Evolutionary conservation across 2,113 vertebrate genomes (phyloP).

Genomic region (Corythornis cristatus): DNA sequence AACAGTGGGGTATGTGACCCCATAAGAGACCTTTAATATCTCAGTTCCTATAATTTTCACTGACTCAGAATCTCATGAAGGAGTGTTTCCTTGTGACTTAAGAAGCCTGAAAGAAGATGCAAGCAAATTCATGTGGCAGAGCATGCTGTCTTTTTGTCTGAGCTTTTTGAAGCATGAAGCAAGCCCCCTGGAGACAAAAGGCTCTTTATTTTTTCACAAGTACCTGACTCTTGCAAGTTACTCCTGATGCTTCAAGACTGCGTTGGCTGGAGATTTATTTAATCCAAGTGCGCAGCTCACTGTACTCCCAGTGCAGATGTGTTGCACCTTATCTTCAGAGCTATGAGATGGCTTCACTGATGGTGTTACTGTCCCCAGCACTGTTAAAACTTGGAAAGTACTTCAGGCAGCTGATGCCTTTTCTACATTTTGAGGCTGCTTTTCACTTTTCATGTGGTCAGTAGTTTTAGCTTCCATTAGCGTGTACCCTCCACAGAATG

Average conservation of each 20-base stretch:
- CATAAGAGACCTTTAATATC: not conserved
- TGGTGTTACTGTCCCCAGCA: not conserved
- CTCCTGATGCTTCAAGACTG: not conserved
- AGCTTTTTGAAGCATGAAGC: not conserved
- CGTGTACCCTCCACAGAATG: not conserved
- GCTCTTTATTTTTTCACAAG: not conserved
- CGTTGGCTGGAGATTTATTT: not conserved
- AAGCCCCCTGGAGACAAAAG: not conserved
- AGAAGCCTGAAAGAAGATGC: not conserved
- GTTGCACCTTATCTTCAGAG: not conserved
- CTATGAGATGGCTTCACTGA: not conserved
- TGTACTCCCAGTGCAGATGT: not conserved
- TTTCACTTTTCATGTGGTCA: not conserved
- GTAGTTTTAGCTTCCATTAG: not conserved
- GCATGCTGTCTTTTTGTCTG: not conserved
- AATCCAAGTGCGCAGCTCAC: not conserved
- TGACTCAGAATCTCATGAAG: not conserved
- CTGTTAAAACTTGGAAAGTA: not conserved
- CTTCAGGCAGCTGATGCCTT: not conserved
- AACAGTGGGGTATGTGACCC: not conserved
- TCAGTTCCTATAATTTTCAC: not conserved
- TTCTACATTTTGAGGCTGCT: not conserved
- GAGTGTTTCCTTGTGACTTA: not conserved
- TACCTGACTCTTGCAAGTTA: not conserved
- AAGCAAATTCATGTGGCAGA: not conserved